Base-by-base conservation (phyloP, 2,113 vertebrate species). In the Onychorhynchus coronatus region DNA sequence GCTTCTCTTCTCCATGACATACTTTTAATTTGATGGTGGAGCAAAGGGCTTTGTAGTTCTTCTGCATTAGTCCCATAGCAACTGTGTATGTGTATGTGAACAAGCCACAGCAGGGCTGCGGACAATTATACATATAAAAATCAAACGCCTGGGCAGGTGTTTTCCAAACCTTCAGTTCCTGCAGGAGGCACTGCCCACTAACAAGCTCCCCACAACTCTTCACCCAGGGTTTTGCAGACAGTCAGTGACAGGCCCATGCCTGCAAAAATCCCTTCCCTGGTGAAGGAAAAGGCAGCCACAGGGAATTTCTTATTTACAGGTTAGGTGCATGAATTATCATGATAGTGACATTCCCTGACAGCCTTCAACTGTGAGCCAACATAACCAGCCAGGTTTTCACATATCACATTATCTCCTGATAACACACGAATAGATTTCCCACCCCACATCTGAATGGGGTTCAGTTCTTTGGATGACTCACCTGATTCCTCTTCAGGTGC, bases 111-210 rank as follows among this genome's bases (percentile, higher is more conserved):
- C 24, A 44, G 53, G 33, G 30, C 39, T 78, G 8, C 2, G 2
- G 39, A 65, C 47, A 82, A 50, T n/a, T 55, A 33, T 7, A 20
- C 35, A 35, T 49, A 79, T 75, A 37, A 58, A 79, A 41, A 35
- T 21, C 41, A 35, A 81, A 44, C 21, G 58, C 47, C 33, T 14
- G 42, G 62, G 41, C 56, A 67, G 42, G 62, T 72, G 61, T 66
- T 85, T 82, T 61, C 89, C 67, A 76, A 88, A 55, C 9, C 37
- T 73, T 27, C 78, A 46, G n/a, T 10, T 88, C 76, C 93, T 74
- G 47, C 49, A 92, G 86, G 91, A 97, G 83, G 79, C 68, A 93
- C 20, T 93, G 67, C 74, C 92, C 37, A 42, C 50, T 53, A 62
- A 46, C 13, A 71, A 92, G 83, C 35, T 71, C 68, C 61, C 50